Evolutionary conservation across 2,888 invertebrate species (phyloP), one percentile per base, ranked within the genome.

Genomic region (Aspidiotus rigidus): DNA sequence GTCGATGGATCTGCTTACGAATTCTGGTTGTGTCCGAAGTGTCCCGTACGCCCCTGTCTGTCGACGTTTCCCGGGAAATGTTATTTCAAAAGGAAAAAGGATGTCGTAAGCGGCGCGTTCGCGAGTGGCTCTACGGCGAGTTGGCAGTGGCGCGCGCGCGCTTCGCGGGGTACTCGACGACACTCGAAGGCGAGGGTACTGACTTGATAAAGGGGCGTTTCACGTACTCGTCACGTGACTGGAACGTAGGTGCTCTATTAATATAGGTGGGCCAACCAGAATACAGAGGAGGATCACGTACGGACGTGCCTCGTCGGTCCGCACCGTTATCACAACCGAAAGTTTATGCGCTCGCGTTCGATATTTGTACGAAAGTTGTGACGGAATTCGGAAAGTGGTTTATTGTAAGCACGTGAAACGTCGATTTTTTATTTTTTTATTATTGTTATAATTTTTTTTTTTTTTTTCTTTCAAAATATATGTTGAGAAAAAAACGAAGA

Each of bases 181-280:
- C 28, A 28, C 28, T 28, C 28, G 28, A 28, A 17, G 66, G 15
- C 57, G 39, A 64, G 64, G 64, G 64, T 64, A 64, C 57, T 15
- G 66, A 66, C 61, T 62, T 69, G 62, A 69, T 69, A 69, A 69
- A 69, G 62, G 69, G 69, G 69, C 69, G 69, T 69, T 61, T 69
- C 69, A 69, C 69, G 69, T 69, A 69, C 62, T 44, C 54, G 56
- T 69, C 69, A 69, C 69, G 69, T 69, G 69, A 69, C 69, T 41
- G 13, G 17, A 41, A 62, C 44, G 61, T 62, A 56, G 56, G 62
- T 62, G 69, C 62, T 55, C 41, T 62, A 56, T 62, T 69, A 44
- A 62, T 56, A 55, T 62, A 62, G 55, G 69, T 56, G 62, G 62
- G 69, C 69, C 69, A 69, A 71, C 60, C 61, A 70, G 61, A 57